These are phyloP conservation scores for Lepidurus couesii DNA, from an alignment of 1,140 invertebrate genomes.

Conservation along the genomic window DNA sequence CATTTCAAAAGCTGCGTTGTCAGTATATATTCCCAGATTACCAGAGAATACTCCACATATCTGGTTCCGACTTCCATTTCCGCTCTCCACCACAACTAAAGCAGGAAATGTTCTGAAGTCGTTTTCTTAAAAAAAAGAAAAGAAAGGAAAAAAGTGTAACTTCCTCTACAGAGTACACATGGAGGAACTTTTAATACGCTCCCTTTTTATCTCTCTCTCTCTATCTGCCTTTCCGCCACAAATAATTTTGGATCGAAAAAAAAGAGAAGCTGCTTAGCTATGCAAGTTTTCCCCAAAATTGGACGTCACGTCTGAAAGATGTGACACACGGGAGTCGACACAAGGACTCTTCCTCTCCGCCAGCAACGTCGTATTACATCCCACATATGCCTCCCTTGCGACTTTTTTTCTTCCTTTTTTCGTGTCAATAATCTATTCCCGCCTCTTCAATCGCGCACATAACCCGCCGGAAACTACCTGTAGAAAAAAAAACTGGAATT, in stretches of 20 bases:
- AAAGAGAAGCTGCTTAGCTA: background rate
- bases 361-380: background rate
- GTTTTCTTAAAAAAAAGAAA: no score
- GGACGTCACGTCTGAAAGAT: conserved; percentile 12
- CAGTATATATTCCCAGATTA: no score
- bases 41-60: no score
- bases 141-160: no score
- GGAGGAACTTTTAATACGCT: background rate
- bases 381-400: background rate
- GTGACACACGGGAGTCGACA: background rate
- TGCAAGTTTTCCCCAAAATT: conserved; percentile 1
- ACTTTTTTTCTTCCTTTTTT: background rate
- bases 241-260: background rate
- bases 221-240: background rate
- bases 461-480: background rate
- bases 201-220: background rate
- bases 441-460: background rate
- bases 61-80: no score
- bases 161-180: no score
- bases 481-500: no score
- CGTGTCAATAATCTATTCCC: background rate
- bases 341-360: background rate
- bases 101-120: no score
- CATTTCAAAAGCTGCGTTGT: no score
- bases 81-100: no score